phyloP scores from a whole-genome alignment of 2,797 vertebrate genomes.

The Zonotrichia albicollis region DNA sequence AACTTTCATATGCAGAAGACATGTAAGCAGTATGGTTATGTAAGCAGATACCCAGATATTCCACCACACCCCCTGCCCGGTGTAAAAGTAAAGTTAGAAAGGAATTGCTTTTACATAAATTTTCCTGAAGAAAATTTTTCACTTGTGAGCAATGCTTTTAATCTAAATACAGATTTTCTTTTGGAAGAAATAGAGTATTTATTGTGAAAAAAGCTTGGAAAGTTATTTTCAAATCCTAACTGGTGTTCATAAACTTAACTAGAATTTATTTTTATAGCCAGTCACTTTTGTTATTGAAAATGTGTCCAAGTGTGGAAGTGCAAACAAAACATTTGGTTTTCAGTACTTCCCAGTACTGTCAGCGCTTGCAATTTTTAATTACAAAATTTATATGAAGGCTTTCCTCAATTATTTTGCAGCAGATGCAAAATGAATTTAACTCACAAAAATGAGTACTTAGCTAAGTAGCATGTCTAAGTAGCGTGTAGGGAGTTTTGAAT shows the following conservation, averaged over 20 bases:
- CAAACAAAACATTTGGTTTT: neutral
- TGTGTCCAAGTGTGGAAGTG: neutral
- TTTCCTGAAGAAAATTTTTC: neutral
- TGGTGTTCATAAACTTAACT: neutral
- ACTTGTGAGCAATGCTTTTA: neutral
- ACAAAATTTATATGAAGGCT: neutral
- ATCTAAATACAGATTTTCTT: neutral
- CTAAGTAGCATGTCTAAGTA: neutral
- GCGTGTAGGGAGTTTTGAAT: neutral
- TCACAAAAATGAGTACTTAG: neutral
- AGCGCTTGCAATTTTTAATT: neutral
- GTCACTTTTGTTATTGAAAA: neutral
- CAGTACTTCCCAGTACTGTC: neutral
- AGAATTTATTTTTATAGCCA: neutral
- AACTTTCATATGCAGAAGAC: neutral
- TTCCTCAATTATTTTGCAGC: neutral
- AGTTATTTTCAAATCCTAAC: neutral
- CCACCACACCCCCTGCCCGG: rapidly evolving
- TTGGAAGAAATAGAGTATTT: neutral
- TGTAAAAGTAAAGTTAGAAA: neutral
- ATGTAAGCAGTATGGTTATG: neutral
- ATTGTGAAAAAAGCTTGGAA: neutral
- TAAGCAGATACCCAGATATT: neutral
- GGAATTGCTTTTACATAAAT: neutral
- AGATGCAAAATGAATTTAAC: neutral